Evolutionary conservation across 2,888 invertebrate species (phyloP).

Genomic region (Cantharis lateralis): DNA sequence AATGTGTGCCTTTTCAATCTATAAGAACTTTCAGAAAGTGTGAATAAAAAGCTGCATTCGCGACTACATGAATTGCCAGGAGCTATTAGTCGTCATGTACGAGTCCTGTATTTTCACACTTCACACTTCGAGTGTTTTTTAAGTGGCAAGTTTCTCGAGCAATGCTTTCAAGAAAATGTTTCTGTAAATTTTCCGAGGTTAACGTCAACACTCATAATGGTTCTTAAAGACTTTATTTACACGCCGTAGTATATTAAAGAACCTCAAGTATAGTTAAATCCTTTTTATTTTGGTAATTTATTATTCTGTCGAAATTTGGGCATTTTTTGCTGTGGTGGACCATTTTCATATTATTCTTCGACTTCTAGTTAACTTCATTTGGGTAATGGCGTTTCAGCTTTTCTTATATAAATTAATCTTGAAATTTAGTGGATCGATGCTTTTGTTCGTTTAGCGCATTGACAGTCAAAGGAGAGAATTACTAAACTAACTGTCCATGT

Average conservation of each 20-base stretch:
- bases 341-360: neutral
- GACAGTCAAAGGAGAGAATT: neutral
- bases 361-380: neutral
- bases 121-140: conserved; percentile 23
- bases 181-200: conserved; percentile 24
- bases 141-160: conserved; percentile 23
- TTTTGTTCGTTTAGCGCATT: neutral
- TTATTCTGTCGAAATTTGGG: neutral
- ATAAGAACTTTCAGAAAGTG: conserved; percentile 20
- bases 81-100: conserved; percentile 29
- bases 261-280: conserved; percentile 7
- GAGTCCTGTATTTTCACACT: conserved; percentile 25
- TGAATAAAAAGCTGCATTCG: conserved; percentile 24
- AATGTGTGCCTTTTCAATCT: conserved; percentile 18
- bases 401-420: neutral
- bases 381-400: neutral
- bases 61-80: conserved; percentile 20
- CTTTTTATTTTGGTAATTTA: neutral
- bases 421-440: neutral
- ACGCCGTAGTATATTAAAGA: conserved; percentile 10
- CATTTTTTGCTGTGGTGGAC: neutral
- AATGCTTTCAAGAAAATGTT: conserved; percentile 25
- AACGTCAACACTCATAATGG: conserved; percentile 24
- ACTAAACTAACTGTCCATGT: neutral
- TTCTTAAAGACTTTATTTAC: conserved; percentile 19